Conservation (phyloP, 2,888 invertebrate genomes). For the Bellardia bayeri region DNA sequence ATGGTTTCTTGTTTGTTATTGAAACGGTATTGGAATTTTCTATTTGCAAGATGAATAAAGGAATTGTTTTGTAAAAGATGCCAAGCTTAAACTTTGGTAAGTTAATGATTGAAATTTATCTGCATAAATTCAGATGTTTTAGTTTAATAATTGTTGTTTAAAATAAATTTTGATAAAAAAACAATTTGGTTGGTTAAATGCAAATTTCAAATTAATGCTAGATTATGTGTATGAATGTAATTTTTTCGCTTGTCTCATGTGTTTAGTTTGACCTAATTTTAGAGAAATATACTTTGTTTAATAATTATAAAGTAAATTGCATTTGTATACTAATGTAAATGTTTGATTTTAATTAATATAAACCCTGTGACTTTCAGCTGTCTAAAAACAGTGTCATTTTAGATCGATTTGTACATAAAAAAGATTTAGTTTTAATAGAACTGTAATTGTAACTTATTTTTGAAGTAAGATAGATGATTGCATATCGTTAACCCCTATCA, state of each 20-base stretch:
- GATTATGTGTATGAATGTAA: not conserved
- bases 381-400: too few relatives aligned
- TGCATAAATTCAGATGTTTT: not conserved
- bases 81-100: conserved; percentile 38
- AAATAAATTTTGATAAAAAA: too few relatives aligned
- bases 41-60: conserved; percentile 19
- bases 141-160: not conserved
- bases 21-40: not conserved
- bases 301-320: conserved; percentile 3
- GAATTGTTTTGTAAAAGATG: conserved; percentile 5
- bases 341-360: too few relatives aligned
- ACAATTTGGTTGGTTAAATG: too few relatives aligned
- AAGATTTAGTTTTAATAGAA: not conserved
- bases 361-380: too few relatives aligned
- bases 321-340: too few relatives aligned
- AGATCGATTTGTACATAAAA: too few relatives aligned
- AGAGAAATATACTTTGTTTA: conserved; percentile 13
- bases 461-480: too few relatives aligned
- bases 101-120: conserved; percentile 25
- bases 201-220: conserved; percentile 15
- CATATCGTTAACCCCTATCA: too few relatives aligned
- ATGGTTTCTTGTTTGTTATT: conserved; percentile 25
- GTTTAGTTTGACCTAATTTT: conserved; percentile 53
- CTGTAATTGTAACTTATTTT: too few relatives aligned
- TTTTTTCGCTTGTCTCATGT: conserved; percentile 47